phyloP scores from a whole-genome alignment of 1,140 invertebrate genomes.

The Conus betulinus region DNA sequence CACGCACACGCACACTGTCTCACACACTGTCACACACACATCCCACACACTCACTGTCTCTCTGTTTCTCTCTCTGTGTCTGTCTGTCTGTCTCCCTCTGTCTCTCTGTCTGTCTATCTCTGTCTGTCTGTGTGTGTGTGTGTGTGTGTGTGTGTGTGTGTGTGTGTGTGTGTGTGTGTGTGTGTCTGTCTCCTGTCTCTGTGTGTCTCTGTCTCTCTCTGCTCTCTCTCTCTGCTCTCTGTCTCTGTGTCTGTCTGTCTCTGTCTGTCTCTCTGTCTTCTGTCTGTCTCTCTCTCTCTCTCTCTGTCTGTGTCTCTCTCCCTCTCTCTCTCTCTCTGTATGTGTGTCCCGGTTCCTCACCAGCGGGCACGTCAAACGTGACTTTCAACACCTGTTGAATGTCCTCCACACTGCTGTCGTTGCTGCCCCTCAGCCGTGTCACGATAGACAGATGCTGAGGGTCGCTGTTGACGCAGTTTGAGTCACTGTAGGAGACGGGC shows the following conservation, averaged over 20 bases:
- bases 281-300: too few relatives aligned
- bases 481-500: background rate
- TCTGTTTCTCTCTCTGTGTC: too few relatives aligned
- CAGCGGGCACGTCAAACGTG: conserved; percentile 4
- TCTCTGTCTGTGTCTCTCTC: too few relatives aligned
- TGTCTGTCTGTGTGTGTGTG: too few relatives aligned
- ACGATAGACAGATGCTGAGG: background rate
- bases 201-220: too few relatives aligned
- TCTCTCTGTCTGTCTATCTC: too few relatives aligned
- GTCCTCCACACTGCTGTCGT: background rate
- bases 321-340: too few relatives aligned
- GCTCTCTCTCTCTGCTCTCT: background rate
- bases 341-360: background rate
- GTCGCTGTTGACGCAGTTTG: background rate
- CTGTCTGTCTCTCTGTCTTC: too few relatives aligned
- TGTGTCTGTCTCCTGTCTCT: background rate
- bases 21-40: background rate
- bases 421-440: background rate
- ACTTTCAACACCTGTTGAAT: background rate
- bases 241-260: background rate
- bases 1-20: too few relatives aligned
- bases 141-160: too few relatives aligned
- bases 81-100: too few relatives aligned
- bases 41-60: background rate
- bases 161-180: too few relatives aligned